A percentile compares a stretch with the other conserved stretches of the same genome.
phyloP scores from a whole-genome alignment of 1,140 invertebrate species.

The Solen grandis region DNA sequence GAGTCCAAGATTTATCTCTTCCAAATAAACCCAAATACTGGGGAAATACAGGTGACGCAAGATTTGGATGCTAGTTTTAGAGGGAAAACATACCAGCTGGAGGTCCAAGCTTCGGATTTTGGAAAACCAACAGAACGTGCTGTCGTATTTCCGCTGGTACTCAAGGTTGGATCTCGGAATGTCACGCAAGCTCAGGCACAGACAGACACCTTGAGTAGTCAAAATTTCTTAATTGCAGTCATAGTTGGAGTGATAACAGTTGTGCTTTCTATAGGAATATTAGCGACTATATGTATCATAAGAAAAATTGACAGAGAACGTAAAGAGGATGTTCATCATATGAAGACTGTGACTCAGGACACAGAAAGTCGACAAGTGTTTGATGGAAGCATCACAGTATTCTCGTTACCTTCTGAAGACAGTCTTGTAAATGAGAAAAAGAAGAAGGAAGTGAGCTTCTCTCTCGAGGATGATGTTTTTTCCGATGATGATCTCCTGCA shows the following conservation, averaged over 20 bases:
- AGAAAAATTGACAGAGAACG: slow-evolving; percentile 43
- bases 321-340: slow-evolving; percentile 27
- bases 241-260: slow-evolving; percentile 52
- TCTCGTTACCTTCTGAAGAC: slow-evolving; percentile 53
- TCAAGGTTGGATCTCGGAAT: slow-evolving; percentile 27
- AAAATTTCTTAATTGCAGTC: slow-evolving; percentile 48
- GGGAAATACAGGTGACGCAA: slow-evolving; percentile 48
- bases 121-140: slow-evolving; percentile 27
- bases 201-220: slow-evolving; percentile 31
- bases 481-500: slow-evolving; percentile 50
- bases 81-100: slow-evolving; percentile 23
- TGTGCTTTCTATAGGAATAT: slow-evolving; percentile 41
- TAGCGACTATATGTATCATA: slow-evolving; percentile 47
- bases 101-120: slow-evolving; percentile 39
- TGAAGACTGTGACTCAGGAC: slow-evolving; percentile 32
- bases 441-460: slow-evolving; percentile 55
- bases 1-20: slow-evolving; percentile 7
- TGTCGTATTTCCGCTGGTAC: not conserved
- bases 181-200: not conserved
- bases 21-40: slow-evolving; percentile 48
- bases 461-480: slow-evolving; percentile 55
- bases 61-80: not conserved
- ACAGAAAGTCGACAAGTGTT: slow-evolving; percentile 43
- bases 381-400: slow-evolving; percentile 56
- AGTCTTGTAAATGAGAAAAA: slow-evolving; percentile 47